phyloP scores from a whole-genome alignment of 2,888 invertebrate genomes.

The Lepidocyrtinus sp. region DNA sequence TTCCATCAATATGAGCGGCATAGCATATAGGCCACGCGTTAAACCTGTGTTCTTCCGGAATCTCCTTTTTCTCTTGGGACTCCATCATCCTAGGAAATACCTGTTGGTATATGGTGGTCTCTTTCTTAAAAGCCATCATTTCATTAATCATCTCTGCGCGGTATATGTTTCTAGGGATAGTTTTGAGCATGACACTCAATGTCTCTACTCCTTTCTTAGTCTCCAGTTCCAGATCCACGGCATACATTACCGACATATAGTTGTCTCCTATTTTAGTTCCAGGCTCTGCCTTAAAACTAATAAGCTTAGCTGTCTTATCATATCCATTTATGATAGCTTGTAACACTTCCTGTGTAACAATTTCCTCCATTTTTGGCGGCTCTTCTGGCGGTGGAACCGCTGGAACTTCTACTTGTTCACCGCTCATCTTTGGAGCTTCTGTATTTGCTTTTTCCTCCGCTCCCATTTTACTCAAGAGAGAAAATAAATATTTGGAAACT shows the following conservation, averaged over 20 bases:
- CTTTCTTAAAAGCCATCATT: conserved; percentile 62
- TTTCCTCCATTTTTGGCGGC: conserved; percentile 64
- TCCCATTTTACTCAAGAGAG: background rate
- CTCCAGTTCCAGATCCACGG: conserved; percentile 55
- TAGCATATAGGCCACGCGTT: conserved; percentile 60
- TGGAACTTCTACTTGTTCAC: background rate
- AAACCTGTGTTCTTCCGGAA: conserved; percentile 43
- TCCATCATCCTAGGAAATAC: conserved; percentile 46
- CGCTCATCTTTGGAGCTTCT: background rate
- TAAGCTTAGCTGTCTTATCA: conserved; percentile 50
- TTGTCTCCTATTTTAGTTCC: conserved; percentile 66
- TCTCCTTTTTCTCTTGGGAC: conserved; percentile 52
- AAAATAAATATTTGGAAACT: background rate
- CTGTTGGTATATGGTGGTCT: conserved; percentile 50
- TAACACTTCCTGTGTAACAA: conserved; percentile 65
- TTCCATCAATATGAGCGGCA: conserved; percentile 50
- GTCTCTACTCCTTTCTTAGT: conserved; percentile 26
- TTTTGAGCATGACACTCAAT: conserved; percentile 63
- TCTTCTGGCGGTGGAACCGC: conserved; percentile 52
- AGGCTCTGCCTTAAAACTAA: conserved; percentile 45
- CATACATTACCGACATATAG: conserved; percentile 69
- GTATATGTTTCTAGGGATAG: conserved; percentile 54
- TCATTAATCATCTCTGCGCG: conserved; percentile 64
- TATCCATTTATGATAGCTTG: conserved; percentile 58
- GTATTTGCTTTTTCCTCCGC: background rate